phyloP scores from a whole-genome alignment of 2,113 vertebrate genomes.

The Oryzias melastigma region DNA sequence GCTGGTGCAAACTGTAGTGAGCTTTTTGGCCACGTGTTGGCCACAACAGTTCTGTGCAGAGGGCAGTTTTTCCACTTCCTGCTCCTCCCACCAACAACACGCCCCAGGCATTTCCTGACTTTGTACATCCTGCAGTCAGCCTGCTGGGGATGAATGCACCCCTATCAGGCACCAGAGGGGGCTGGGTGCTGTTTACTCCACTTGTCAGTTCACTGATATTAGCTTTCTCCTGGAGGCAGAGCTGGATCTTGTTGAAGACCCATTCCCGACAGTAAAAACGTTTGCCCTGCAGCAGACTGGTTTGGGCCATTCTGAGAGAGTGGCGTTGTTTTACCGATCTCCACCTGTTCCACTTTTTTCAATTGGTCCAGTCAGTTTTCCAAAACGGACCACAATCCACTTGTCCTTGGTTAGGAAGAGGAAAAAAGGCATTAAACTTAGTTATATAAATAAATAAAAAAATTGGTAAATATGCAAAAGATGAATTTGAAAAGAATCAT shows the following conservation, averaged over 20 bases:
- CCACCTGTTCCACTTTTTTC: slow-evolving; percentile 55
- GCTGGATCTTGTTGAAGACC: slow-evolving; percentile 99
- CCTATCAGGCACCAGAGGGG: slow-evolving; percentile 39
- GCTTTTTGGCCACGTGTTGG: slow-evolving; percentile 84
- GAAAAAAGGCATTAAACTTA: slow-evolving; percentile 6
- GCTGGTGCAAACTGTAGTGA: slow-evolving; percentile 87
- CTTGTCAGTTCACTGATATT: slow-evolving; percentile 75
- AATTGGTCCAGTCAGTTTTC: slow-evolving; percentile 65
- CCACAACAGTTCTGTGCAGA: slow-evolving; percentile 94
- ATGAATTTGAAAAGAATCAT: slow-evolving; percentile 44
- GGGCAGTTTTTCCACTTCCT: slow-evolving; percentile 92
- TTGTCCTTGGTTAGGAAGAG: slow-evolving; percentile 9
- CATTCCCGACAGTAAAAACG: slow-evolving; percentile 98
- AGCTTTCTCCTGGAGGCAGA: slow-evolving; percentile 97
- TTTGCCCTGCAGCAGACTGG: slow-evolving; percentile 95
- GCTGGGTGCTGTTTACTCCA: slow-evolving; percentile 74
- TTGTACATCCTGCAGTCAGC: slow-evolving; percentile 74
- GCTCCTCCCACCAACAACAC: slow-evolving; percentile 94
- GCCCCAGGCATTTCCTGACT: slow-evolving; percentile 85
- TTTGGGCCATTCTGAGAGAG: slow-evolving; percentile 89
- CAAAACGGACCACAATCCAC: slow-evolving; percentile 17
- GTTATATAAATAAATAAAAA: background rate
- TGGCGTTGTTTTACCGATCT: slow-evolving; percentile 59
- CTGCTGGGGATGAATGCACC: slow-evolving; percentile 71
- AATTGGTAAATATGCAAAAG: slow-evolving; percentile 22